Conservation (phyloP, 2,797 vertebrate genomes). For the Oophaga sylvatica region DNA sequence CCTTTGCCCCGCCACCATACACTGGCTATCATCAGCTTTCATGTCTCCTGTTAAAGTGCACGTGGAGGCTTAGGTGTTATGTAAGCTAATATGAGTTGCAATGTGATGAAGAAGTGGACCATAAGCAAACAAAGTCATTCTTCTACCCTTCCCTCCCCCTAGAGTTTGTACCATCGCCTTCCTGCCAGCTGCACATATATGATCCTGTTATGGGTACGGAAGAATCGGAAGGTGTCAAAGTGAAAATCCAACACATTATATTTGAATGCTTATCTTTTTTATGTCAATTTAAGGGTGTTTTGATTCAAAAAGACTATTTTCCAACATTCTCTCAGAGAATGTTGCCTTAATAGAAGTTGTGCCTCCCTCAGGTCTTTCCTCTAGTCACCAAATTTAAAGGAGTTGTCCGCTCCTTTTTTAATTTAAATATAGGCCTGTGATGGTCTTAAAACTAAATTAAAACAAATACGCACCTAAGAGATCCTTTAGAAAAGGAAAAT, state of each 20-base stretch:
- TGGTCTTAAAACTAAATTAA: too few relatives aligned
- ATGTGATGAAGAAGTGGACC: conserved; percentile 68
- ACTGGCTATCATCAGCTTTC: conserved; percentile 14
- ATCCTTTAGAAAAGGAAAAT: too few relatives aligned
- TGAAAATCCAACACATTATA: background rate
- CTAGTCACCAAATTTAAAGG: too few relatives aligned
- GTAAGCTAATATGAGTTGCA: conserved; percentile 67
- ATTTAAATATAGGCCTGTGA: too few relatives aligned
- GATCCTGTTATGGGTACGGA: conserved; percentile 62
- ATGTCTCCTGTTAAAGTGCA: conserved; percentile 16
- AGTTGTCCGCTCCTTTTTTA: too few relatives aligned
- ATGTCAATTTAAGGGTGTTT: background rate
- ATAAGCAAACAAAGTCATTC: conserved; percentile 64
- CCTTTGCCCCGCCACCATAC: conserved; percentile 34
- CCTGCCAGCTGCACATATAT: conserved; percentile 64
- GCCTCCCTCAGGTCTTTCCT: background rate
- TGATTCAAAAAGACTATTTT: background rate
- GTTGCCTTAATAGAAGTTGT: background rate
- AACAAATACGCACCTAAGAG: too few relatives aligned
- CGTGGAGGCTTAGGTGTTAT: conserved; percentile 53
- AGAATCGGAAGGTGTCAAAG: conserved; percentile 58
- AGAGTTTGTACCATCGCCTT: conserved; percentile 65
- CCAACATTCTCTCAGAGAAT: background rate
- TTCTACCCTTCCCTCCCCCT: background rate
- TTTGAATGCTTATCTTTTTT: background rate